Evolutionary conservation across 2,888 invertebrate genomes (phyloP).

Genomic region (Clepsis dumicolana): DNA sequence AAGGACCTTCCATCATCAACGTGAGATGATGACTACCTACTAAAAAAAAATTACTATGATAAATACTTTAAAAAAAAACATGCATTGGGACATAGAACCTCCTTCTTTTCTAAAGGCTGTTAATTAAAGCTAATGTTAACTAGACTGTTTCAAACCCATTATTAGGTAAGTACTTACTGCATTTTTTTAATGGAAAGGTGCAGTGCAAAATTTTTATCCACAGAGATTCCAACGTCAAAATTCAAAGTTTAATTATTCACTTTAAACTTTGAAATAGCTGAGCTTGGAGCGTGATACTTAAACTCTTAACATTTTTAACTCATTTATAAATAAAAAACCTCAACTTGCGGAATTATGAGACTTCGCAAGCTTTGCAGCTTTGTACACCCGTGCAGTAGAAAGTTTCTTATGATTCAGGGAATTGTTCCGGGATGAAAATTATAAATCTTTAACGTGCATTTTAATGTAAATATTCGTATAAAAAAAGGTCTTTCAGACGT

Average conservation of each 20-base stretch:
- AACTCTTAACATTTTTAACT: conserved; percentile 37
- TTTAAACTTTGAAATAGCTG: not conserved
- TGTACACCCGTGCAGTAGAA: not conserved
- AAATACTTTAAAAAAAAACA: too few relatives aligned
- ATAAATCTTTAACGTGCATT: not conserved
- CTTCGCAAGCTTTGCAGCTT: not conserved
- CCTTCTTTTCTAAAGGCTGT: too few relatives aligned
- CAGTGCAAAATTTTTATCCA: not conserved
- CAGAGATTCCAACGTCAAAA: not conserved
- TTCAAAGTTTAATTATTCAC: conserved; percentile 2
- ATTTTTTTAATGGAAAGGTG: too few relatives aligned
- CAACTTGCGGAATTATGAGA: not conserved
- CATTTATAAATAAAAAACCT: conserved; percentile 10
- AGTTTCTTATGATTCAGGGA: not conserved
- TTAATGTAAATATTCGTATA: too few relatives aligned
- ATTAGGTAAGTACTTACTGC: too few relatives aligned
- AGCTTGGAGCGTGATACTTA: not conserved
- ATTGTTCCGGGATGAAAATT: not conserved
- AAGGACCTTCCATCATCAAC: too few relatives aligned
- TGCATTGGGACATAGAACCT: too few relatives aligned
- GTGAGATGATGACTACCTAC: too few relatives aligned
- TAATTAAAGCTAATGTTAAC: too few relatives aligned
- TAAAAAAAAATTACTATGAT: too few relatives aligned
- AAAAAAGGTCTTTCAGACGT: too few relatives aligned
- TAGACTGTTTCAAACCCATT: too few relatives aligned